phyloP scores from a whole-genome alignment of 2,888 invertebrate genomes.

The Anthophora plumipes region DNA sequence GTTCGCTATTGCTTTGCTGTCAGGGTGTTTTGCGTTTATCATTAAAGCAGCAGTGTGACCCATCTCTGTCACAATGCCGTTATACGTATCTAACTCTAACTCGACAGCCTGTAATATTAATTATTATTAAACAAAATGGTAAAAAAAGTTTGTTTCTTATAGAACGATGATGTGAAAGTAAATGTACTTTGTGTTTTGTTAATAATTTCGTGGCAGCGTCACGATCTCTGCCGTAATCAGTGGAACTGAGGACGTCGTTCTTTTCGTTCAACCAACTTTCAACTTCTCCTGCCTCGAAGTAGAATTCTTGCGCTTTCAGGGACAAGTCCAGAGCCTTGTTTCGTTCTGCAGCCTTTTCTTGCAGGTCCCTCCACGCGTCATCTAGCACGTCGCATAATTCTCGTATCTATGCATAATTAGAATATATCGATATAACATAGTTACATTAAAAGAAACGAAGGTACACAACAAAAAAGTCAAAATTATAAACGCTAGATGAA shows the following conservation, averaged over 20 bases:
- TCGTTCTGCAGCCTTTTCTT: conserved; percentile 89
- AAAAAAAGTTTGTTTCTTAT: neutral
- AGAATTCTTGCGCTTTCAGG: conserved; percentile 95
- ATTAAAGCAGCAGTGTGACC: conserved; percentile 93
- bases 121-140: neutral
- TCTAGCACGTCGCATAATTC: conserved; percentile 90
- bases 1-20: conserved; percentile 91
- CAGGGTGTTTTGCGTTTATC: conserved; percentile 93
- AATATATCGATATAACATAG: conserved; percentile 3
- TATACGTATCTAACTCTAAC: conserved; percentile 95
- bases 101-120: conserved; percentile 90
- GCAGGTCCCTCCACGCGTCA: conserved; percentile 90
- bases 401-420: conserved; percentile 87
- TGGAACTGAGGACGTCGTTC: conserved; percentile 91
- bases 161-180: neutral
- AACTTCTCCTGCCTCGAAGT: conserved; percentile 95
- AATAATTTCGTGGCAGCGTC: conserved; percentile 96
- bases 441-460: conserved; percentile 7
- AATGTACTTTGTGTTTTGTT: conserved; percentile 94
- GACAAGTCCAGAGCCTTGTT: conserved; percentile 93
- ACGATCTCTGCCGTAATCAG: conserved; percentile 95
- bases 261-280: conserved; percentile 97
- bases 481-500: neutral
- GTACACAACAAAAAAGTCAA: neutral
- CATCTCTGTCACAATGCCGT: conserved; percentile 96